These are phyloP conservation scores for Pyrrhosoma nymphula DNA, from an alignment of 2,888 invertebrate species.

Conservation along the genomic window DNA sequence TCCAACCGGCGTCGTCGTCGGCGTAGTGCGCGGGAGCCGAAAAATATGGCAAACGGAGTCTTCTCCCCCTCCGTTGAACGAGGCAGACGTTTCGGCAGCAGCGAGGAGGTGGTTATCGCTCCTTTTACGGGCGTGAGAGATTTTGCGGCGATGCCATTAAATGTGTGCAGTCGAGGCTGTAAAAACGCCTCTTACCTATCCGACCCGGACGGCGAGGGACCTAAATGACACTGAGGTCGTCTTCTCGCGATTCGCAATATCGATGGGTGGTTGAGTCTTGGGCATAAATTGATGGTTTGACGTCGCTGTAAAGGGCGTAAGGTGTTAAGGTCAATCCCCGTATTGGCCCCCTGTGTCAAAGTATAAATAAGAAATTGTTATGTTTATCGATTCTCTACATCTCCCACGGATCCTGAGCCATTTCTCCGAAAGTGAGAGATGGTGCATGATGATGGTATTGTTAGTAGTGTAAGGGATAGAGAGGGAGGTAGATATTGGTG, in stretches of 20 bases:
- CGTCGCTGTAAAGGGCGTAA: not conserved
- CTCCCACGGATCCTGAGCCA: not conserved
- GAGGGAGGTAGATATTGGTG: too few species aligned
- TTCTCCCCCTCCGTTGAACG: not conserved
- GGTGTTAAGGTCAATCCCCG: constrained; percentile 25
- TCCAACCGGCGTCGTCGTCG: not conserved
- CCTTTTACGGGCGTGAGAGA: not conserved
- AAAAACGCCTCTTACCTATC: not conserved
- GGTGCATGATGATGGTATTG: not conserved
- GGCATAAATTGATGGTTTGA: not conserved
- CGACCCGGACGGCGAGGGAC: not conserved
- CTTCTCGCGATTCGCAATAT: not conserved
- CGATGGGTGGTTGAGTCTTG: not conserved
- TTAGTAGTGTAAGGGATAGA: not conserved
- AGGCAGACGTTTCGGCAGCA: not conserved
- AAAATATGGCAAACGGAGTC: not conserved
- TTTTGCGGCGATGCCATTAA: constrained; percentile 22
- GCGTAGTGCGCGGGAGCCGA: not conserved
- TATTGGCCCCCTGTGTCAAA: not conserved
- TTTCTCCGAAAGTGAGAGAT: not conserved
- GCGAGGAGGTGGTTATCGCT: not conserved
- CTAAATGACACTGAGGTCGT: not conserved
- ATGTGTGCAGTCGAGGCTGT: not conserved
- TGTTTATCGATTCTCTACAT: not conserved
- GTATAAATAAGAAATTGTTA: not conserved